phyloP scores from a whole-genome alignment of 2,888 invertebrate species.

The Yponomeuta evonymella region DNA sequence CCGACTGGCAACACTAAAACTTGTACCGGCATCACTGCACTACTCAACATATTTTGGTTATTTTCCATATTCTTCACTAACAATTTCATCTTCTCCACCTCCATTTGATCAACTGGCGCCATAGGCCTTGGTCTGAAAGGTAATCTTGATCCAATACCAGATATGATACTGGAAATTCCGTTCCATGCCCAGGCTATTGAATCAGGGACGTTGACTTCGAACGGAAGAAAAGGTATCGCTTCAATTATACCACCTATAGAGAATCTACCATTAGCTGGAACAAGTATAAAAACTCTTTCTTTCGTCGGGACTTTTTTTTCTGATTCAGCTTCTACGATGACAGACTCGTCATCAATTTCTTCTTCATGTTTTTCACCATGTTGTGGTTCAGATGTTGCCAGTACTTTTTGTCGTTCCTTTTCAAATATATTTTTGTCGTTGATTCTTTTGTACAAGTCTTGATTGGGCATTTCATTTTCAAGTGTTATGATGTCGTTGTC shows the following conservation, averaged over 20 bases:
- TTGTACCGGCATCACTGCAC: background rate
- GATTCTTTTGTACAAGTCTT: background rate
- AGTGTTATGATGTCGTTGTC: background rate
- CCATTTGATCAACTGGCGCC: constrained; percentile 20
- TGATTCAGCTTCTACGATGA: constrained; percentile 44
- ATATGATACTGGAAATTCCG: constrained; percentile 47
- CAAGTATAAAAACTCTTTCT: constrained; percentile 6
- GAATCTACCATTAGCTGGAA: constrained; percentile 33
- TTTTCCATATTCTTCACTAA: constrained; percentile 17
- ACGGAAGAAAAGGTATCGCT: constrained; percentile 73
- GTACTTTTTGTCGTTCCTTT: background rate
- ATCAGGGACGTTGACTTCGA: constrained; percentile 80
- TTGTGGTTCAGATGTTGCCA: background rate
- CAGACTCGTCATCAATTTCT: constrained; percentile 24
- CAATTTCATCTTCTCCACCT: constrained; percentile 16
- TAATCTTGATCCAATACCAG: constrained; percentile 47
- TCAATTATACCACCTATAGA: constrained; percentile 67
- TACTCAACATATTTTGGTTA: constrained; percentile 19
- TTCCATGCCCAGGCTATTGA: constrained; percentile 62
- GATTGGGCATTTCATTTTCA: background rate
- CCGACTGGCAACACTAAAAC: constrained; percentile 3
- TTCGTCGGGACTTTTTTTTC: constrained; percentile 25
- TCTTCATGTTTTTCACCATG: background rate
- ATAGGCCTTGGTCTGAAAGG: constrained; percentile 39
- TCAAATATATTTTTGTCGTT: background rate